Evolutionary conservation across 1,140 invertebrate genomes (phyloP).

Genomic region (Drosophila setifemur): DNA sequence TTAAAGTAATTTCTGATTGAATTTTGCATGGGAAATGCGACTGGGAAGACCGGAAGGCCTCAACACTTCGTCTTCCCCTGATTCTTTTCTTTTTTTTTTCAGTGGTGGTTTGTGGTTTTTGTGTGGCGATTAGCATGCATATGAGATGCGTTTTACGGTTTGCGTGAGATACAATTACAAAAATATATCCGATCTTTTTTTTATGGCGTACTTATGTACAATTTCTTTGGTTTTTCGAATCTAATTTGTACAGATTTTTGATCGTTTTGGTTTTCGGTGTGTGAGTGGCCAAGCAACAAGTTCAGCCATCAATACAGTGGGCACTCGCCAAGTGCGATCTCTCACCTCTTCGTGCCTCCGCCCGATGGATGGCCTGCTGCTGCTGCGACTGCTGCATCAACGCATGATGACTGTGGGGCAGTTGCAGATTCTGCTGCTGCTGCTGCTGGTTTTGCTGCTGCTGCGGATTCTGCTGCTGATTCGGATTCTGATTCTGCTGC

Average conservation of each 20-base stretch:
- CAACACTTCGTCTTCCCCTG: conserved; percentile 6
- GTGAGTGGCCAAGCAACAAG: conserved; percentile 32
- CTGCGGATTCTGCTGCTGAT: conserved; percentile 6
- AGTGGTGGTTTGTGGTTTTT: conserved; percentile 35
- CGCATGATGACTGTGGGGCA: conserved; percentile 67
- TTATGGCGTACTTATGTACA: not conserved
- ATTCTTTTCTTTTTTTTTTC: conserved; percentile 9
- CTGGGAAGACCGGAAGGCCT: not conserved
- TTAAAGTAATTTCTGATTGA: conserved; percentile 64
- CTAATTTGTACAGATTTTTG: not conserved
- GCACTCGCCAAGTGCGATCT: conserved; percentile 8
- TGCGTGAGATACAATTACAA: no score
- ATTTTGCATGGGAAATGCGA: conserved; percentile 74
- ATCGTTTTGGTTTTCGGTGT: not conserved
- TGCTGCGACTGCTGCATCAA: conserved; percentile 71
- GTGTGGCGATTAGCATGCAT: conserved; percentile 78
- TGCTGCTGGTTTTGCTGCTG: conserved; percentile 23
- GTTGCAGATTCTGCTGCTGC: conserved; percentile 24
- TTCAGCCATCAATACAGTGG: conserved; percentile 29
- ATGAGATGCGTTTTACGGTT: conserved; percentile 18
- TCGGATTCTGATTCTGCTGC: conserved; percentile 24
- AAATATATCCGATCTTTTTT: no score
- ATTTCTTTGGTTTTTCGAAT: not conserved
- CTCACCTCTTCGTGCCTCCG: conserved; percentile 70
- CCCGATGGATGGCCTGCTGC: conserved; percentile 71